Evolutionary conservation across 2,797 vertebrate species (phyloP).

Genomic region (Dipus sagitta): DNA sequence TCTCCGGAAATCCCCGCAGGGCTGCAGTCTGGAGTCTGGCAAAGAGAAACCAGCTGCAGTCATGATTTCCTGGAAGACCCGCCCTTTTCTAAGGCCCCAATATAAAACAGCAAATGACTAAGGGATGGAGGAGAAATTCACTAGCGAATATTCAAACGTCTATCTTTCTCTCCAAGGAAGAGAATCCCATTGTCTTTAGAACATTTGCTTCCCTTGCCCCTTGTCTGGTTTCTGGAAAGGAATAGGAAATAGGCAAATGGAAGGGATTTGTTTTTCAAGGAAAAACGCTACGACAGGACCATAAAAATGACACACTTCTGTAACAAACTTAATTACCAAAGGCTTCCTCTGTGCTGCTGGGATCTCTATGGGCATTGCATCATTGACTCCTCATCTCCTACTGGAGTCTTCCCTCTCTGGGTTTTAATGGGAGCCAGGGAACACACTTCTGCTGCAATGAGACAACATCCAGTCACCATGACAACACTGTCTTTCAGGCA

Average conservation of each 20-base stretch:
- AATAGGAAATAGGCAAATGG: not conserved
- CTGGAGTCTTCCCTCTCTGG: not conserved
- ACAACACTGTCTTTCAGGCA: not conserved
- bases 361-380: not conserved
- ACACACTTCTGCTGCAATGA: not conserved
- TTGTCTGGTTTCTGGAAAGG: not conserved
- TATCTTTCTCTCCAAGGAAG: not conserved
- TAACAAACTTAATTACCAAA: not conserved
- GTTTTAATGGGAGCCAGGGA: no score
- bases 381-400: not conserved
- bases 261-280: not conserved
- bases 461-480: not conserved
- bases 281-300: not conserved
- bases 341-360: not conserved
- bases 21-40: not conserved
- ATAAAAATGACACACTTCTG: not conserved
- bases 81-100: slow-evolving; percentile 56
- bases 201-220: not conserved
- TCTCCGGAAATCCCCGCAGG: not conserved
- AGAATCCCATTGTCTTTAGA: not conserved
- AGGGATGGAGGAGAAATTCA: slow-evolving; percentile 65
- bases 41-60: not conserved
- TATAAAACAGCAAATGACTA: not conserved
- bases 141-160: not conserved
- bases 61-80: slow-evolving; percentile 7